Evolutionary conservation across 2,797 vertebrate genomes (phyloP).

Genomic region (Squalus acanthias): DNA sequence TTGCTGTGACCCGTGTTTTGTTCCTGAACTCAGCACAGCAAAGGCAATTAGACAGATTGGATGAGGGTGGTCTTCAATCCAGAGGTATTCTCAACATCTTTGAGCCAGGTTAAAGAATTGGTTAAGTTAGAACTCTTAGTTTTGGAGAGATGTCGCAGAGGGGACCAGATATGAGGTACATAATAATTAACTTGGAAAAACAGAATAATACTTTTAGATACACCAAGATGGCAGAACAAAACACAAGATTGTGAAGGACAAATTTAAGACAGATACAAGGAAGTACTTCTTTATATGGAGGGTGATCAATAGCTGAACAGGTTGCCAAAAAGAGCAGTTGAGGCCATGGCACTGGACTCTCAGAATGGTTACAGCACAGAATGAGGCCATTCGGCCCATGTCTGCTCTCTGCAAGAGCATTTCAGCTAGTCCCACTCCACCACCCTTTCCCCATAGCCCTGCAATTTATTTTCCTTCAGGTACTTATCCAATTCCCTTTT

Average conservation of each 20-base stretch:
- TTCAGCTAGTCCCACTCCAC: no score
- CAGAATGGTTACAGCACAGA: no score
- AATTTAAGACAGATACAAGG: background rate
- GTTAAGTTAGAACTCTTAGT: background rate
- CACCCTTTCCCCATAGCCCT: no score
- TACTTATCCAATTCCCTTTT: no score
- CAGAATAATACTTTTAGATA: background rate
- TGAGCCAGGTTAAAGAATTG: background rate
- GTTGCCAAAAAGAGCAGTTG: background rate
- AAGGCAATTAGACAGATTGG: no score
- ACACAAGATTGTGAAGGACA: background rate
- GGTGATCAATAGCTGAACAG: background rate
- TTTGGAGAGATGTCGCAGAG: background rate
- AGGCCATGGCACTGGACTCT: background rate
- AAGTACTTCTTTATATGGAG: background rate
- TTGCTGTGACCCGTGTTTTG: no score
- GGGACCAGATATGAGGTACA: background rate
- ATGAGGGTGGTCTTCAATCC: no score
- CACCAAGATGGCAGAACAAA: background rate
- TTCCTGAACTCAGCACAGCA: no score
- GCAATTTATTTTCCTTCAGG: no score
- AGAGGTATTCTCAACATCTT: no score
- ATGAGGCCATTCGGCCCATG: no score
- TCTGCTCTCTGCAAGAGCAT: no score
- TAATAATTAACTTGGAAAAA: background rate